These are phyloP conservation scores for Hyaena hyaena DNA, from an alignment of 2,113 vertebrate genomes.

Conservation along the genomic window DNA sequence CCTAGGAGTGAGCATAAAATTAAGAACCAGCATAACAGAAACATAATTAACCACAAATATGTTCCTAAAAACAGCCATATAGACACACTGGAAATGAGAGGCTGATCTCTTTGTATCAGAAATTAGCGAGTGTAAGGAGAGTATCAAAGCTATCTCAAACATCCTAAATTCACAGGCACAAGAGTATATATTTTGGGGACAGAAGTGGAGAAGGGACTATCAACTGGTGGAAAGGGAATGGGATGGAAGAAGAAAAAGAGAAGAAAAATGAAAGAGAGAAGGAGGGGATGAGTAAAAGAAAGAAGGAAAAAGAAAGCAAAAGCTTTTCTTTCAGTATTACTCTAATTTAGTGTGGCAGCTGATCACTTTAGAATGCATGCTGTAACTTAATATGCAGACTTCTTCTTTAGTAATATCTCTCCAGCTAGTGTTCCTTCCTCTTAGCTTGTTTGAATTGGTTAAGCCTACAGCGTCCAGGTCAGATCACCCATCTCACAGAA, in stretches of 20 bases:
- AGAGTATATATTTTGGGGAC: not conserved
- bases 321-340: not conserved
- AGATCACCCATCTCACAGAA: not conserved
- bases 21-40: not conserved
- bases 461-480: not conserved
- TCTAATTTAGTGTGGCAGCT: not conserved
- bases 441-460: not conserved
- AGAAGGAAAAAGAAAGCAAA: not conserved
- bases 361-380: too few relatives aligned
- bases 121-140: not conserved
- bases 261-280: not conserved
- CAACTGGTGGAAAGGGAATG: not conserved
- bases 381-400: not conserved
- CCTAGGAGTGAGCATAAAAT: not conserved
- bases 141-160: not conserved
- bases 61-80: not conserved
- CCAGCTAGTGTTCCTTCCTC: not conserved
- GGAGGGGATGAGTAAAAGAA: not conserved
- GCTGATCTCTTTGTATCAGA: not conserved
- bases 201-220: not conserved
- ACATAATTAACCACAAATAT: not conserved
- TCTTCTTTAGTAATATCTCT: not conserved
- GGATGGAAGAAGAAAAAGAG: not conserved
- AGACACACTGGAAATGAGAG: accelerated
- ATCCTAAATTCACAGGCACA: not conserved